Conservation (phyloP, 2,113 vertebrate genomes). For the Pampusana beccarii region DNA sequence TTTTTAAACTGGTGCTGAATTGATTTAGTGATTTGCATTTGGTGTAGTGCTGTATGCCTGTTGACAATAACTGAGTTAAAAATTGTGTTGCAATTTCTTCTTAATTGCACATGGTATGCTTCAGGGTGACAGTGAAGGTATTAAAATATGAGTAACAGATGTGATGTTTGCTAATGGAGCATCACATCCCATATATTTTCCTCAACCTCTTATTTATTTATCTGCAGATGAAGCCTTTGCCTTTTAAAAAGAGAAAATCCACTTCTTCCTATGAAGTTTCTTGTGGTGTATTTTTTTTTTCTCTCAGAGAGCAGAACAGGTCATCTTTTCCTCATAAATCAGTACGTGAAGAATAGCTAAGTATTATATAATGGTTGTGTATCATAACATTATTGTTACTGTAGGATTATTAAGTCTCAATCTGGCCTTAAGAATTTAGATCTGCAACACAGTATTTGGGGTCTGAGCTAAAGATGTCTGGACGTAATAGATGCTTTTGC, state of each 20-base stretch:
- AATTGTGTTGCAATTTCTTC: conserved; percentile 38
- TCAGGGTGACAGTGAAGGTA: conserved; percentile 45
- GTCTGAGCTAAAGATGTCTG: background rate
- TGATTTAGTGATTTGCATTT: conserved; percentile 49
- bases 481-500: background rate
- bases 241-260: background rate
- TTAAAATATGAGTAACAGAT: conserved; percentile 67
- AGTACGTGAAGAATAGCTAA: background rate
- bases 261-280: background rate
- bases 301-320: background rate
- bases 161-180: conserved; percentile 31
- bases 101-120: conserved; percentile 49
- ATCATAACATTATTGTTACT: background rate
- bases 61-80: conserved; percentile 25
- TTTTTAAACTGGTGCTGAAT: conserved; percentile 27
- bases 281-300: background rate
- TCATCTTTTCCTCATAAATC: background rate
- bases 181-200: conserved; percentile 29
- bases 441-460: background rate
- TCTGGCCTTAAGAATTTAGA: background rate
- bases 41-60: background rate
- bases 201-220: conserved; percentile 39
- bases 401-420: background rate
- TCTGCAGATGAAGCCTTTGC: conserved; percentile 13
- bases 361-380: background rate